Base-by-base conservation (phyloP, 2,113 vertebrate genomes). In the Macroglossus sobrinus region DNA sequence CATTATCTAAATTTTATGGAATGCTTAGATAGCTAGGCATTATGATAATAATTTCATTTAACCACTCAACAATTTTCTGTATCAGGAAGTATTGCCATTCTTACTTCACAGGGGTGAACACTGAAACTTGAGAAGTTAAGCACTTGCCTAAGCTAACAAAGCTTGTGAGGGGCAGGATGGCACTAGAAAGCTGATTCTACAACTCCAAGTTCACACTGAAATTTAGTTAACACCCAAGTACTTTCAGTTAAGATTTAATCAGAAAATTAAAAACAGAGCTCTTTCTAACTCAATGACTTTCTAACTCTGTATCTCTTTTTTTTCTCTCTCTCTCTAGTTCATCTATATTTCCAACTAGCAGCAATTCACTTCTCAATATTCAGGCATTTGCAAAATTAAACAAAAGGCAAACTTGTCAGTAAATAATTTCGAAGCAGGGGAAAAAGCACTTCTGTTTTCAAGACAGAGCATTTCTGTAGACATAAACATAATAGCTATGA, bases 1-100 rank as follows among this genome's bases (percentile, higher is more conserved):
- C 57, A 61, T 45, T 43, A 93, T 90, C 88, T 96, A 71, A 82
- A 45, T 75, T 80, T 84, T 93, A 55, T 63, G 59, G 33, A 91
- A 80, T 95, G 33, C 76, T 81, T 84, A 66, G 9, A 43, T 78
- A 63, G 4, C 26, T 24, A 87, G 57, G 14, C 33, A 33, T 72
- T 78, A 64, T 64, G 40, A 68, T 87, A 81, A 64, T 74, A 35
- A 84, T 87, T 92, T 91, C 45, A 35, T 55, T 45, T 90, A 72
- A 45, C 22, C 33, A 75, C 15, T 7, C 22, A 66, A 4, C 22
- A 38, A 61, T 28, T 84, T 40, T n/a, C 45, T 53, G 14, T 72
- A 35, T 16, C 7, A 50, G 38, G n/a, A 19, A 64, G 8, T 50
- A n/a, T 40, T 84, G 47, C 14, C 33, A 38, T 87, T 80, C 50